Conservation (phyloP, 1,140 invertebrate species). For the Drosophila lini region DNA sequence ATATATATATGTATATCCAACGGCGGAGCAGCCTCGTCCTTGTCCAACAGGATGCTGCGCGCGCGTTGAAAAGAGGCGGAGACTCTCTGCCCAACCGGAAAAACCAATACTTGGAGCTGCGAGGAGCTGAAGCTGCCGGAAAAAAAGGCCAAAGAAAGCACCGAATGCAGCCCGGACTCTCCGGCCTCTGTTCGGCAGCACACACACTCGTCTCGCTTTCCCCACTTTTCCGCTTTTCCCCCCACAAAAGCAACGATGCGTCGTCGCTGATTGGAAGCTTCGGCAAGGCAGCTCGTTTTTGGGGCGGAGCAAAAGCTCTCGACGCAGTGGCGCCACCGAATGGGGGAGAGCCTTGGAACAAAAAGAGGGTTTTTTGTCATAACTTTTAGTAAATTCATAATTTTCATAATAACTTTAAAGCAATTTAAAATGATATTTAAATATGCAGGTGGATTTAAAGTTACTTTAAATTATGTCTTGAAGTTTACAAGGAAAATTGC, state of each 20-base stretch:
- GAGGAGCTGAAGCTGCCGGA: slow-evolving; percentile 21
- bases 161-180: slow-evolving; percentile 37
- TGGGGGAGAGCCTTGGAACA: slow-evolving; percentile 12
- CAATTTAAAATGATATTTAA: not conserved
- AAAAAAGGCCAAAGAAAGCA: slow-evolving; percentile 43
- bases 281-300: slow-evolving; percentile 59
- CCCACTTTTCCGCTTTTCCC: slow-evolving; percentile 46
- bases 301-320: slow-evolving; percentile 76
- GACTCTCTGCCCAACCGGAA: slow-evolving; percentile 54
- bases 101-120: slow-evolving; percentile 51
- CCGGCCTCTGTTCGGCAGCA: slow-evolving; percentile 22
- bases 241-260: slow-evolving; percentile 30
- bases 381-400: slow-evolving; percentile 1
- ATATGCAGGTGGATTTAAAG: not conserved
- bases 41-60: slow-evolving; percentile 70
- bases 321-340: slow-evolving; percentile 61
- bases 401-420: slow-evolving; percentile 1
- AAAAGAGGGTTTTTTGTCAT: slow-evolving; percentile 1
- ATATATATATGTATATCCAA: slow-evolving; percentile 33
- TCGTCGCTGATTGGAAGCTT: slow-evolving; percentile 78
- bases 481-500: not conserved
- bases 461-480: not conserved
- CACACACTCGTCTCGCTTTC: slow-evolving; percentile 26
- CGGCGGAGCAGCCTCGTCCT: slow-evolving; percentile 43
- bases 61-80: slow-evolving; percentile 84